Percentiles rank a stretch among this genome's conserved stretches.
Evolutionary conservation across 2,888 invertebrate species (phyloP).

Genomic region (Ptychoptera contaminata): DNA sequence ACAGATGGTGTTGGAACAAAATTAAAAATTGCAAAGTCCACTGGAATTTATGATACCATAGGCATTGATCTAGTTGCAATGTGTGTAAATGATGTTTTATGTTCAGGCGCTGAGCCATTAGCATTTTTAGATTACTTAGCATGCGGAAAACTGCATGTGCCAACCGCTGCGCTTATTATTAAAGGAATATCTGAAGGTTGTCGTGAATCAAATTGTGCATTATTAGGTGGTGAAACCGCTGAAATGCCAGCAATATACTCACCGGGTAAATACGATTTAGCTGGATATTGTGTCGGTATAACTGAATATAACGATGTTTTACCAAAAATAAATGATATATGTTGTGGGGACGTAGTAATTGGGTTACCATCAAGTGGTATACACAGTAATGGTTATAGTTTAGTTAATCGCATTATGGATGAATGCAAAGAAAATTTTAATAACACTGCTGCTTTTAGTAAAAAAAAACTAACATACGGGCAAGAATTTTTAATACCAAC

Average conservation of each 20-base stretch:
- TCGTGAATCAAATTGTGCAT: slow-evolving; percentile 64
- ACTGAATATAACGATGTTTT: slow-evolving; percentile 58
- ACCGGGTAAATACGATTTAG: slow-evolving; percentile 79
- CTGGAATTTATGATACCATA: slow-evolving; percentile 62
- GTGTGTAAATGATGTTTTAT: slow-evolving; percentile 94
- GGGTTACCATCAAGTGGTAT: slow-evolving; percentile 80
- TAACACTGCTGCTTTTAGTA: slow-evolving; percentile 41
- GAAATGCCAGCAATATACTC: slow-evolving; percentile 94
- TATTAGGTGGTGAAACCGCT: slow-evolving; percentile 89
- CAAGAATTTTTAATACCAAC: slow-evolving; percentile 76
- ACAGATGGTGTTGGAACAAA: slow-evolving; percentile 97
- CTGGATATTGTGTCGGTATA: slow-evolving; percentile 90
- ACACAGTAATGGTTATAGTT: slow-evolving; percentile 89
- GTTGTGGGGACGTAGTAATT: slow-evolving; percentile 63
- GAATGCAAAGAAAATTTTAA: slow-evolving; percentile 44
- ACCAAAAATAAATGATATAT: slow-evolving; percentile 50
- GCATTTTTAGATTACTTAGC: slow-evolving; percentile 97
- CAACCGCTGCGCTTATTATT: slow-evolving; percentile 61
- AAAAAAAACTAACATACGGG: slow-evolving; percentile 41
- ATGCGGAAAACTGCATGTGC: slow-evolving; percentile 68
- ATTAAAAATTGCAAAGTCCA: slow-evolving; percentile 73
- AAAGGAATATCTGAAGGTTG: slow-evolving; percentile 83
- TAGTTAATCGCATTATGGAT: slow-evolving; percentile 65
- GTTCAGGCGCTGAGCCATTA: slow-evolving; percentile 88
- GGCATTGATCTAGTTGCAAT: slow-evolving; percentile 95